A percentile compares a stretch with the other conserved stretches of the same genome.
phyloP scores from a whole-genome alignment of 2,797 vertebrate genomes.

The Anabacerthia variegaticeps region DNA sequence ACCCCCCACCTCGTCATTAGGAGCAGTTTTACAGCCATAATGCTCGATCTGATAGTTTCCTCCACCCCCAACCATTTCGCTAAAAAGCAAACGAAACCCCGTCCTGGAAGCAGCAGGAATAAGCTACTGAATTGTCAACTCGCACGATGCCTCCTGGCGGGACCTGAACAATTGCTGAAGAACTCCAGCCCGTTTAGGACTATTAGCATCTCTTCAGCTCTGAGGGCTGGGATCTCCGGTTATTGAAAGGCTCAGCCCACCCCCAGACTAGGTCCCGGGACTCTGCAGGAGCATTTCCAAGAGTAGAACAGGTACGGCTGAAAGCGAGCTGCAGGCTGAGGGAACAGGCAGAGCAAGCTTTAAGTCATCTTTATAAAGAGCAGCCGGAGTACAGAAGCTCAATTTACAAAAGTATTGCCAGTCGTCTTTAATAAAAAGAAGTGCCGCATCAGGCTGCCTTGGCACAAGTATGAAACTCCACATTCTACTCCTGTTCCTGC shows the following conservation, averaged over 20 bases:
- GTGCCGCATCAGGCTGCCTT: background rate
- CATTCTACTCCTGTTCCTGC: background rate
- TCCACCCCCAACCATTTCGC: background rate
- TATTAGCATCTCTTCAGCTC: background rate
- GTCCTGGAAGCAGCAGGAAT: background rate
- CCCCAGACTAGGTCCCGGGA: background rate
- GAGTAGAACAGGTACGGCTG: background rate
- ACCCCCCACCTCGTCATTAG: rapidly evolving
- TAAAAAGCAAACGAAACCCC: background rate
- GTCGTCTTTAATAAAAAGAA: conserved; percentile 9
- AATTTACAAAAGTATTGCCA: background rate
- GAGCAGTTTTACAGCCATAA: background rate
- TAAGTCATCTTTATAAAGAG: background rate
- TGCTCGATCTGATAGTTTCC: rapidly evolving
- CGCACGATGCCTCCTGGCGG: background rate
- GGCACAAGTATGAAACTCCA: background rate
- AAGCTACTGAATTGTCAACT: background rate
- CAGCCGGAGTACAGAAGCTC: background rate
- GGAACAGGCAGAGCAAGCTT: background rate
- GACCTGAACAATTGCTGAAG: background rate
- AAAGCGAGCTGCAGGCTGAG: background rate
- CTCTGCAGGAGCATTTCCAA: background rate
- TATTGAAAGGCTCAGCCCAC: background rate
- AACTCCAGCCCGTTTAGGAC: background rate
- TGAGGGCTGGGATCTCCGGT: background rate